Evolutionary conservation across 2,113 vertebrate species (phyloP).

Genomic region (Chaetops frenatus): DNA sequence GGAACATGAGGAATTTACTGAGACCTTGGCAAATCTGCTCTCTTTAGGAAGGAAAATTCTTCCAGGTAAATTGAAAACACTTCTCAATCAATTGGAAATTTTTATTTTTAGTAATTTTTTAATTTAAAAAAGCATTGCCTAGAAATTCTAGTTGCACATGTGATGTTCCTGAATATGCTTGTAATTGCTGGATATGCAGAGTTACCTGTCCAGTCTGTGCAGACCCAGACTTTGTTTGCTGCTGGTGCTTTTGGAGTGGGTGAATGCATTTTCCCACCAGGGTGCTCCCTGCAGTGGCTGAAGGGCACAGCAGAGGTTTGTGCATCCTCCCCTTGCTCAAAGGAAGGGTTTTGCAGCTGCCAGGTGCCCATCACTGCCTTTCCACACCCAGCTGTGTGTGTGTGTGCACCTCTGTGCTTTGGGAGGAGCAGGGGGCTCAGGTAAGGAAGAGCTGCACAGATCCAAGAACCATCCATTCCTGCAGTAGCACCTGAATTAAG

Average conservation of each 20-base stretch:
- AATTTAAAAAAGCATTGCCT: neutral
- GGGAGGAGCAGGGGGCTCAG: neutral
- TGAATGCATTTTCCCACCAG: neutral
- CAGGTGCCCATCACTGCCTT: neutral
- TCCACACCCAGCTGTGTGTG: neutral
- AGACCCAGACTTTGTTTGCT: neutral
- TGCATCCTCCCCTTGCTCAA: neutral
- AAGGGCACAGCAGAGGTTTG: neutral
- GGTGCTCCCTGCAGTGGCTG: neutral
- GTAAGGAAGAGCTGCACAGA: neutral
- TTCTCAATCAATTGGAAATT: neutral
- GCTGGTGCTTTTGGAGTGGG: neutral
- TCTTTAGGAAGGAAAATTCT: neutral
- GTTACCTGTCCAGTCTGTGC: neutral
- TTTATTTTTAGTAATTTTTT: neutral
- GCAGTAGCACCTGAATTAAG: neutral
- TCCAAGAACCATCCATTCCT: neutral
- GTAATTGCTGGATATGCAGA: neutral
- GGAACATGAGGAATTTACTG: neutral
- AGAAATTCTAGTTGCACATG: neutral
- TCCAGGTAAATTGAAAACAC: neutral
- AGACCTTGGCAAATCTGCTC: neutral
- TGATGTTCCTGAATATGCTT: neutral
- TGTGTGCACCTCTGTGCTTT: neutral
- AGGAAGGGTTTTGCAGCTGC: neutral